phyloP scores from a whole-genome alignment of 2,113 vertebrate genomes.

The Setophaga petechia region DNA sequence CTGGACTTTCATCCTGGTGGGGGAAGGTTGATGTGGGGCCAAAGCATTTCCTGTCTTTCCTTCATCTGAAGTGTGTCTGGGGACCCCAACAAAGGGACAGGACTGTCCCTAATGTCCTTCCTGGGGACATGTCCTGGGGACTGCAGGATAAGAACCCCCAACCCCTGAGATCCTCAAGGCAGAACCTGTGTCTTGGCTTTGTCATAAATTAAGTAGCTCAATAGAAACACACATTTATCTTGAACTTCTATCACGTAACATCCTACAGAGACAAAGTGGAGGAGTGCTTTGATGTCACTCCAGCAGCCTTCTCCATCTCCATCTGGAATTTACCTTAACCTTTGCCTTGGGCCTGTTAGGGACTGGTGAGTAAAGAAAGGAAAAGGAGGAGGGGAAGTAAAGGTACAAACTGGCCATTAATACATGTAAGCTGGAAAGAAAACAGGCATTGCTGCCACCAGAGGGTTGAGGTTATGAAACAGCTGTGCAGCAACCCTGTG shows the following conservation, averaged over 20 bases:
- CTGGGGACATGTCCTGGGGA: neutral
- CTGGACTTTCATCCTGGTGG: neutral
- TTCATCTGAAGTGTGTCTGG: neutral
- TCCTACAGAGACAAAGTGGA: neutral
- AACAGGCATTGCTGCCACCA: neutral
- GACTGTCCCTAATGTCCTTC: neutral
- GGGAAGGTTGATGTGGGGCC: accelerated
- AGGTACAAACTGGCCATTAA: neutral
- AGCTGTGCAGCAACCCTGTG: neutral
- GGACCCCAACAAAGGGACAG: neutral
- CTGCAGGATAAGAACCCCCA: neutral
- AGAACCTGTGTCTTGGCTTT: neutral
- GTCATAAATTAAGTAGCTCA: neutral
- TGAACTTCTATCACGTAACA: neutral
- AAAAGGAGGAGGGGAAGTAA: neutral
- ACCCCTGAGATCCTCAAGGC: neutral
- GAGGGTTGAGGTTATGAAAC: neutral
- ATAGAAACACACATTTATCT: conserved; percentile 7
- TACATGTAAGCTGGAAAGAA: neutral
- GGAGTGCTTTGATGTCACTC: conserved; percentile 18
- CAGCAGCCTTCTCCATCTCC: neutral
- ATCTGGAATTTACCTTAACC: neutral
- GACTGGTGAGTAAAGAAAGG: neutral
- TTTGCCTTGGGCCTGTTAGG: neutral
- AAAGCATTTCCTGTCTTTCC: neutral